Conservation (phyloP, 2,888 invertebrate species). For the Amphimallon solstitiale region DNA sequence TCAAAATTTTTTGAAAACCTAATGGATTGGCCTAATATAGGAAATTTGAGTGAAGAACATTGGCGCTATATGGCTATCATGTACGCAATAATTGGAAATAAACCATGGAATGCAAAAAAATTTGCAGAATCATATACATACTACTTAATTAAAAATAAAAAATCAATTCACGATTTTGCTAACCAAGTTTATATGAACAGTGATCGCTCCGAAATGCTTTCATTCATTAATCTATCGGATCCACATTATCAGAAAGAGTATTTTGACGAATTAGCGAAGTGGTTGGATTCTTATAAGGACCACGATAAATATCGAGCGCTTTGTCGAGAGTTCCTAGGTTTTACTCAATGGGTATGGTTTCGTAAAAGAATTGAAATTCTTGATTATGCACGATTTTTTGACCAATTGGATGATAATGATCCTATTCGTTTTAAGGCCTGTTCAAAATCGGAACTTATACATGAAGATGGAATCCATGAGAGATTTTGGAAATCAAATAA, state of each 20-base stretch:
- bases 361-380: background rate
- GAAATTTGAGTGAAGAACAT: slow-evolving; percentile 1
- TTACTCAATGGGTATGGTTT: no score
- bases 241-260: background rate
- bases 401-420: background rate
- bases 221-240: background rate
- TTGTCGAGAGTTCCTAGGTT: background rate
- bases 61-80: background rate
- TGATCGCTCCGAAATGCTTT: background rate
- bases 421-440: background rate
- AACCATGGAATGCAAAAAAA: background rate
- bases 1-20: background rate
- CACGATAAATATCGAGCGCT: background rate
- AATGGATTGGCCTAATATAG: background rate
- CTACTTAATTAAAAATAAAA: background rate
- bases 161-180: background rate
- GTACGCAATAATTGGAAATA: background rate
- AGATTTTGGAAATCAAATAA: background rate
- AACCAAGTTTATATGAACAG: background rate
- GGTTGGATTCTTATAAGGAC: background rate
- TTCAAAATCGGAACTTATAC: background rate
- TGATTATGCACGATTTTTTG: slow-evolving; percentile 6
- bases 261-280: slow-evolving; percentile 11
- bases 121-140: background rate
- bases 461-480: background rate